Evolutionary conservation across 64 coral and sea anemone species (phyloP), one percentile per base, ranked within the genome.

Genomic region (Montipora capricornis): DNA sequence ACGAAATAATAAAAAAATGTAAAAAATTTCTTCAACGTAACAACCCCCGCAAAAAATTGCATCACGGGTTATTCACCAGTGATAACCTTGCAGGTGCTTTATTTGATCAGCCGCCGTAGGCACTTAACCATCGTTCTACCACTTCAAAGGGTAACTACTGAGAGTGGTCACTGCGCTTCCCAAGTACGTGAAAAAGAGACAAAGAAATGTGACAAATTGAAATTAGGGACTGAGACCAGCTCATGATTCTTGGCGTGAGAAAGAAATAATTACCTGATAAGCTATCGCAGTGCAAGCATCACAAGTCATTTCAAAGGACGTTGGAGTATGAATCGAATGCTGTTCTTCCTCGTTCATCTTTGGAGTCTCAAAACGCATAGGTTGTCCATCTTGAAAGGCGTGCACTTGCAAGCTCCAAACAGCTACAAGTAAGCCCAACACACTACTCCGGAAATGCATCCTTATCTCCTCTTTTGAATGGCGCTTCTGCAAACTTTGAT

Each of bases 341-440:
- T 99, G 95, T 57, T 99, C 98, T 66, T 99, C 98, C 77, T 99
- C 98, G 22, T 51, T 96, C 98, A 99, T 94, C 59, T 96, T 94
- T 8, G 98, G 95, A 29, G 98, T 99, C 80, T 99, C 95, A 94
- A 99, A 99, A 24, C 94, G 84, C 98, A 99, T 99, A 9, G 95
- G 95, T 77, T 99, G 82, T 9, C 61, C 74, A 19, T 90, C 88
- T 75, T 81, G 74, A 20, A 82, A 82, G 1, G 59, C 82, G 9
- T 22, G 62, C 19, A 68, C 66, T 20, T 67, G 12, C 12, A 8
- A 13, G 46, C 46, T 71, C 82, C 67, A 47, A 51, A 73, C 3
- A 49, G 66, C 66, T 2, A 73, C 15, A 6, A 86, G 48, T 49
- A 17, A 49, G 66, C 45, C 70, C 62, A 86, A 3, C 62, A 49